Percentiles rank a stretch among this genome's conserved stretches.
Conservation (phyloP, 2,888 invertebrate species). For the Agrilus cyanescens region DNA sequence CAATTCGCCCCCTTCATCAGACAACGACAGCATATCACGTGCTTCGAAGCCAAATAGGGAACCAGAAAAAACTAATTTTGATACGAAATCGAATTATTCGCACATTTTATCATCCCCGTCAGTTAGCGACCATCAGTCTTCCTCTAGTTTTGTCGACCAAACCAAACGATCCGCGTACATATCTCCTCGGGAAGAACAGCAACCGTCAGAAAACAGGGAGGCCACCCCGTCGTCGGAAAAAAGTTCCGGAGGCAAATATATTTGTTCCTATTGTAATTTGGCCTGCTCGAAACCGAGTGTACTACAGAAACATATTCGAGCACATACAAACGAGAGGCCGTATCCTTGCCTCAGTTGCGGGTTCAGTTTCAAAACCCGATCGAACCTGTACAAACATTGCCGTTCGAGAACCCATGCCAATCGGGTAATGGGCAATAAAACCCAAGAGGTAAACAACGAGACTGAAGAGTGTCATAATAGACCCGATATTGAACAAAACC, state of each 20-base stretch:
- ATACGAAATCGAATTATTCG: conserved; percentile 24
- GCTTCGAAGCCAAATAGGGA: conserved; percentile 18
- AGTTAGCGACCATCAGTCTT: too few relatives aligned
- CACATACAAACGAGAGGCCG: conserved; percentile 86
- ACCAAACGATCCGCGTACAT: too few relatives aligned
- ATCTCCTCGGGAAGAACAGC: too few relatives aligned
- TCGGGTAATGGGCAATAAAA: conserved; percentile 33
- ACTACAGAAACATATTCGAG: conserved; percentile 84
- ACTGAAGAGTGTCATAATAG: conserved; percentile 14
- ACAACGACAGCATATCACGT: conserved; percentile 31
- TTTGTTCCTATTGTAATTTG: conserved; percentile 79
- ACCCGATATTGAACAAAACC: conserved; percentile 8
- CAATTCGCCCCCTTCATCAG: conserved; percentile 19
- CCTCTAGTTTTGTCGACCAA: too few relatives aligned
- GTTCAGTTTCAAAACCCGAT: conserved; percentile 88
- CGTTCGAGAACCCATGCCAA: conserved; percentile 39
- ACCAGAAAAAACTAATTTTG: conserved; percentile 26
- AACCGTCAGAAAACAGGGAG: conserved; percentile 4
- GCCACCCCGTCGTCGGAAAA: conserved; percentile 23
- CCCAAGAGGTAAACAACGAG: conserved; percentile 19
- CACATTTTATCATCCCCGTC: background rate
- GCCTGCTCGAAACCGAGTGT: conserved; percentile 89
- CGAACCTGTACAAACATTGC: conserved; percentile 85
- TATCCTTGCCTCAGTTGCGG: conserved; percentile 83
- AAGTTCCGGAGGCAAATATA: conserved; percentile 51